These are phyloP conservation scores for Nesogale talazaci DNA, from an alignment of 2,113 vertebrate species.

Conservation along the genomic window DNA sequence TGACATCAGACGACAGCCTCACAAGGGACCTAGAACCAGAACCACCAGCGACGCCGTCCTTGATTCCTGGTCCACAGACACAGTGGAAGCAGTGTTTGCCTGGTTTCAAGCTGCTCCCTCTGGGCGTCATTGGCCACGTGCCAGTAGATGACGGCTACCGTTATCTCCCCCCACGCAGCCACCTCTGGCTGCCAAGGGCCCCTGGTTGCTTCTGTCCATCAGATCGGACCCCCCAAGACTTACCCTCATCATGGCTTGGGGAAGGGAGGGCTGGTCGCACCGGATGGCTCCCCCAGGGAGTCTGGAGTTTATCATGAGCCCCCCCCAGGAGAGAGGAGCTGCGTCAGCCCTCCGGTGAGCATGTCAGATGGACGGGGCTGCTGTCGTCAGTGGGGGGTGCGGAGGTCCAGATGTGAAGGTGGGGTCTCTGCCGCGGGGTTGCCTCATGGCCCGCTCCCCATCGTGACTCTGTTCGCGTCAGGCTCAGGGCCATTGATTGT, in stretches of 20 bases:
- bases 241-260: background rate
- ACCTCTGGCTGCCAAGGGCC: background rate
- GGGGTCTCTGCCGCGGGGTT: background rate
- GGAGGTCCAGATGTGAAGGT: background rate
- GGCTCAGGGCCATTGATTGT: background rate
- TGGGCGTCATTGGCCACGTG: background rate
- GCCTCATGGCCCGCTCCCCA: background rate
- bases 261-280: background rate
- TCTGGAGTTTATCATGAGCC: background rate
- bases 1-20: background rate
- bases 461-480: rapidly evolving
- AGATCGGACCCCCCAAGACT: background rate
- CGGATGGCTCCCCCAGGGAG: background rate
- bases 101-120: background rate
- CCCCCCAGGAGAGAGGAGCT: rapidly evolving
- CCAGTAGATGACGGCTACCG: too few species aligned
- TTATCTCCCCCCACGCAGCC: background rate
- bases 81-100: rapidly evolving
- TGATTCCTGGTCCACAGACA: background rate
- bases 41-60: background rate
- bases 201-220: background rate
- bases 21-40: background rate
- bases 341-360: rapidly evolving
- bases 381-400: background rate
- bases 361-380: too few species aligned